Conservation (phyloP, 2,797 vertebrate species). For the Cossypha dichroa region DNA sequence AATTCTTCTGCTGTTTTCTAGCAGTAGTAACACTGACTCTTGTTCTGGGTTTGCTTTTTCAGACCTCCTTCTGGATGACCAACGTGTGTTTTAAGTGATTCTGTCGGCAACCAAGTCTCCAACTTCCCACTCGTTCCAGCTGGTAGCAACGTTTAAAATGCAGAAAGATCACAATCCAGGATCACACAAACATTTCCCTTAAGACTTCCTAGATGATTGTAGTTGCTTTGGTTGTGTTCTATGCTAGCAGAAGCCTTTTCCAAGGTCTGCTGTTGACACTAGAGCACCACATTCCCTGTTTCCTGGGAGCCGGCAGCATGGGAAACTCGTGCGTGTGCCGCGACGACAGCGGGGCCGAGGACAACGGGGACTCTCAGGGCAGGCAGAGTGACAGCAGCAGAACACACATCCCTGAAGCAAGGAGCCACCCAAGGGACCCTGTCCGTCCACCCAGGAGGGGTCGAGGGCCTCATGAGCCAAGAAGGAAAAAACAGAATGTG, state of each 20-base stretch:
- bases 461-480: constrained; percentile 93
- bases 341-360: constrained; percentile 94
- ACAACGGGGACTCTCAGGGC: constrained; percentile 80
- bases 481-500: constrained; percentile 97
- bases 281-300: constrained; percentile 75
- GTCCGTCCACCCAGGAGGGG: constrained; percentile 93
- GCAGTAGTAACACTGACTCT: neutral
- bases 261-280: constrained; percentile 89
- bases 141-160: constrained; percentile 68
- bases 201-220: constrained; percentile 95
- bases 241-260: constrained; percentile 94
- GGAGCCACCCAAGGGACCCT: constrained; percentile 90
- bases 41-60: constrained; percentile 40
- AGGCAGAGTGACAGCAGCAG: constrained; percentile 82
- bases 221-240: constrained; percentile 93
- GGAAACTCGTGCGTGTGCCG: constrained; percentile 98
- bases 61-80: constrained; percentile 67
- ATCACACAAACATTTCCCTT: constrained; percentile 75
- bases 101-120: constrained; percentile 47
- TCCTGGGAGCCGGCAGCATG: constrained; percentile 87
- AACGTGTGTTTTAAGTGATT: constrained; percentile 50
- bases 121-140: constrained; percentile 45
- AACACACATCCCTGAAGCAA: constrained; percentile 78
- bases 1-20: neutral
- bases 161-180: constrained; percentile 59